These are phyloP conservation scores for Lepidurus arcticus DNA, from an alignment of 1,140 invertebrate species.

Conservation along the genomic window DNA sequence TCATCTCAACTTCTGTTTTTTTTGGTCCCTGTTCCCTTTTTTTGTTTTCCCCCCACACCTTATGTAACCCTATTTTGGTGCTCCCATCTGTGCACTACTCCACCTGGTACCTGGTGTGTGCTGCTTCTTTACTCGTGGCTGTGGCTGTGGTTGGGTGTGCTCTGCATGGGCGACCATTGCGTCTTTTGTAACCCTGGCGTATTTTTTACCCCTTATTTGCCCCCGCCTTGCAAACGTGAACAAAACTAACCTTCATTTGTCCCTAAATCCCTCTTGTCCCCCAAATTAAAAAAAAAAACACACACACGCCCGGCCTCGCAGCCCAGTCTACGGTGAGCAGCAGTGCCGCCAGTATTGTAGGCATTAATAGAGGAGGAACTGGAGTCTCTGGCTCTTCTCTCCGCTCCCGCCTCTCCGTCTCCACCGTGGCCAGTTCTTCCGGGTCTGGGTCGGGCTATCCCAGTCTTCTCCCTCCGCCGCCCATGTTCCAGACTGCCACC, in stretches of 20 bases:
- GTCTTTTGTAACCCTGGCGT: background rate
- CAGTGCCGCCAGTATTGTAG: conserved; percentile 3
- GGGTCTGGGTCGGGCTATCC: conserved; percentile 16
- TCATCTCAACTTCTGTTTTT: conserved; percentile 16
- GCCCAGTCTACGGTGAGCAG: conserved; percentile 7
- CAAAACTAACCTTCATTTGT: background rate
- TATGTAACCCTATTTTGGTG: background rate
- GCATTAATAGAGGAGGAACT: conserved; percentile 18
- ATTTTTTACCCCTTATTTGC: background rate
- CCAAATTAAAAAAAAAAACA: background rate
- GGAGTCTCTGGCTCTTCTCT: background rate
- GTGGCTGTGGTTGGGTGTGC: conserved; percentile 20
- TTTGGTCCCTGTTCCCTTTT: background rate
- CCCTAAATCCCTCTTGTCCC: background rate
- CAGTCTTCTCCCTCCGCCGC: conserved; percentile 20
- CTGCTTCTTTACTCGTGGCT: conserved; percentile 12
- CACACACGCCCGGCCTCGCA: conserved; percentile 10
- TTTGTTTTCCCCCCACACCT: background rate
- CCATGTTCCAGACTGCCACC: conserved; percentile 17
- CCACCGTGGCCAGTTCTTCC: conserved; percentile 16
- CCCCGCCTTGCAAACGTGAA: background rate
- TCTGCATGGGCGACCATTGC: conserved; percentile 16
- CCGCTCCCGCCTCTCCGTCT: conserved; percentile 19
- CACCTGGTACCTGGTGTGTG: conserved; percentile 17
- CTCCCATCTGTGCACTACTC: conserved; percentile 17